These are phyloP conservation scores for Chelonus formosanus DNA, from an alignment of 2,888 invertebrate genomes.

Conservation along the genomic window DNA sequence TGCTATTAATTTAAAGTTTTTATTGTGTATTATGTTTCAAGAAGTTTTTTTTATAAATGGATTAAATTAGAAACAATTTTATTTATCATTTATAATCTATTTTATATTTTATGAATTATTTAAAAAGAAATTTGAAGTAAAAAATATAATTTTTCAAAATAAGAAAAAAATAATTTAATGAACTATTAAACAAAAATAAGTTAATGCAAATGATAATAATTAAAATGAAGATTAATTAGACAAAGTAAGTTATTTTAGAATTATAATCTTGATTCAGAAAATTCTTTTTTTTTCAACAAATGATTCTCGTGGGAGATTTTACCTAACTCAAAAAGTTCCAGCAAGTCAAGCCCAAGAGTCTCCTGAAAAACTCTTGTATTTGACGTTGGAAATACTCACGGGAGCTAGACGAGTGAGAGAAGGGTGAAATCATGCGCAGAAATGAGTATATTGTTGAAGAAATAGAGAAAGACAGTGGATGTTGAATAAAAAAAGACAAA, in stretches of 20 bases:
- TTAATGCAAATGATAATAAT: neutral
- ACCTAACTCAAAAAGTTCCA: constrained; percentile 26
- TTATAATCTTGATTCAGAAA: constrained; percentile 15
- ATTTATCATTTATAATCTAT: no score
- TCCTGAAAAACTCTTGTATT: constrained; percentile 26
- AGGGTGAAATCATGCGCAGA: constrained; percentile 33
- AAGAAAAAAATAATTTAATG: no score
- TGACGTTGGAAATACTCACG: constrained; percentile 17
- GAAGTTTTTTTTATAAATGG: no score
- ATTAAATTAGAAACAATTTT: no score
- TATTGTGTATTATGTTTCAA: no score
- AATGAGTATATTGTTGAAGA: constrained; percentile 21
- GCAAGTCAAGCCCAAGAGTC: constrained; percentile 29
- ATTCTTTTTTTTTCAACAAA: constrained; percentile 18
- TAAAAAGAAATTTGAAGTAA: no score
- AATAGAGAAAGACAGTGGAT: constrained; percentile 14
- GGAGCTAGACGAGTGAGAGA: constrained; percentile 15
- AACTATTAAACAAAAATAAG: no score
- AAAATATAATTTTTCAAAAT: no score
- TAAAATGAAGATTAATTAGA: constrained; percentile 3
- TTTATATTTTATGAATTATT: no score
- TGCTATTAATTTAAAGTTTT: no score
- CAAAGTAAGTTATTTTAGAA: constrained; percentile 6
- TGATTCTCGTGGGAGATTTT: constrained; percentile 27
- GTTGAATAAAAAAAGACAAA: neutral